phyloP scores from a whole-genome alignment of 1,140 invertebrate species.

The Portunus trituberculatus region DNA sequence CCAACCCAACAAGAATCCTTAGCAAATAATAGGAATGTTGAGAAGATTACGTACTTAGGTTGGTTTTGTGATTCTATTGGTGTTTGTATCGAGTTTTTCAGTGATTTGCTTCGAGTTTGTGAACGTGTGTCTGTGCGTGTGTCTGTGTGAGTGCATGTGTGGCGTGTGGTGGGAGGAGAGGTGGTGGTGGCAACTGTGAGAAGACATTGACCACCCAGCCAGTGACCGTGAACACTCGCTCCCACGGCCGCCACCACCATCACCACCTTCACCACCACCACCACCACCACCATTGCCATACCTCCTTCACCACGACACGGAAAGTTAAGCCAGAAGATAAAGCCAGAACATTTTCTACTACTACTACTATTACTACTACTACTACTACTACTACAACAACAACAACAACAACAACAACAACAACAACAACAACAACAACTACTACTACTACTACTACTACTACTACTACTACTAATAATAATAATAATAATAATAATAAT shows the following conservation, averaged over 20 bases:
- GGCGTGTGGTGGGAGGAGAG: background rate
- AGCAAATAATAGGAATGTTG: background rate
- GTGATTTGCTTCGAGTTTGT: too few species aligned
- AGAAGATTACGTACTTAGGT: too few species aligned
- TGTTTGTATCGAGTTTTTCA: too few species aligned
- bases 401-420: too few species aligned
- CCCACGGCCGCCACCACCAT: background rate
- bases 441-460: too few species aligned
- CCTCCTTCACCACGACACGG: background rate
- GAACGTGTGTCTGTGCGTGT: too few species aligned
- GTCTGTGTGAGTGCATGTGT: background rate
- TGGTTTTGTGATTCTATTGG: too few species aligned
- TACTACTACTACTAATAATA: too few species aligned
- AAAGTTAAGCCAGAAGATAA: too few species aligned
- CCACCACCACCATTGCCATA: background rate
- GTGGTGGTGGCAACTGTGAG: background rate
- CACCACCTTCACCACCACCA: background rate
- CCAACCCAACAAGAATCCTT: background rate
- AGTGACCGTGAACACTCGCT: conserved; percentile 6
- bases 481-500: too few species aligned
- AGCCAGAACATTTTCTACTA: background rate
- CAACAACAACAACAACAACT: too few species aligned
- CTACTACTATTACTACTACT: background rate
- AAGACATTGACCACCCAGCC: background rate
- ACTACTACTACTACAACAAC: conserved; percentile 22